Percentiles rank a stretch among this genome's conserved stretches.
Conservation (phyloP, 2,888 invertebrate species). For the Bhutanitis thaidina region DNA sequence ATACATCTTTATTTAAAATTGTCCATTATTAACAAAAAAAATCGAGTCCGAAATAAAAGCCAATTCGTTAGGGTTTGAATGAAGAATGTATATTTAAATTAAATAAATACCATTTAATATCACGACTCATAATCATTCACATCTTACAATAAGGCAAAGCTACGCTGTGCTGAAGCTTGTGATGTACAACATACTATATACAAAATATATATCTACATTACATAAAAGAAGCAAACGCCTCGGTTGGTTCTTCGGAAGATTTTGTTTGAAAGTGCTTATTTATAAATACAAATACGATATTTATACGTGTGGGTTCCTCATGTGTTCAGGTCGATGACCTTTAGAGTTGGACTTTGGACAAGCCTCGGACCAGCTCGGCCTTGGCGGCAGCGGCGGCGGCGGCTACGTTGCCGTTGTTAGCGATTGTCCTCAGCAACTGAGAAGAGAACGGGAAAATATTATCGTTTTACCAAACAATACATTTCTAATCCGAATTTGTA, state of each 20-base stretch:
- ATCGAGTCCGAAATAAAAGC: constrained; percentile 51
- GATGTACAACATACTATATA: too few relatives aligned
- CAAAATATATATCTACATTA: too few relatives aligned
- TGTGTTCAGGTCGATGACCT: constrained; percentile 20
- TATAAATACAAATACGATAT: too few relatives aligned
- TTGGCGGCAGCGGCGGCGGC: constrained; percentile 34
- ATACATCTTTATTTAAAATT: constrained; percentile 16
- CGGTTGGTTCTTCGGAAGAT: too few relatives aligned
- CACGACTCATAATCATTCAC: too few relatives aligned
- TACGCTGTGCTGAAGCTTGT: too few relatives aligned
- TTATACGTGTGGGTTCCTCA: not conserved
- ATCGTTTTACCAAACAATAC: too few relatives aligned
- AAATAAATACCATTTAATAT: too few relatives aligned
- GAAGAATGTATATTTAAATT: constrained; percentile 59
- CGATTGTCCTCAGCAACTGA: constrained; percentile 45
- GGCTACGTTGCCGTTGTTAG: constrained; percentile 33
- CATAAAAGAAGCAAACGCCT: too few relatives aligned
- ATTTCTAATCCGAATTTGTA: too few relatives aligned
- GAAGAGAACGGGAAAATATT: constrained; percentile 11
- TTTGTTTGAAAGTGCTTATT: too few relatives aligned
- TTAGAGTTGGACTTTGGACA: constrained; percentile 19
- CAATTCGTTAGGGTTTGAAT: constrained; percentile 40
- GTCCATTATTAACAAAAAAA: constrained; percentile 25
- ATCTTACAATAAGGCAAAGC: too few relatives aligned
- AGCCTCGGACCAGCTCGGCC: constrained; percentile 31